These are phyloP conservation scores for Tinea semifulvella DNA, from an alignment of 2,888 invertebrate genomes.

Conservation along the genomic window DNA sequence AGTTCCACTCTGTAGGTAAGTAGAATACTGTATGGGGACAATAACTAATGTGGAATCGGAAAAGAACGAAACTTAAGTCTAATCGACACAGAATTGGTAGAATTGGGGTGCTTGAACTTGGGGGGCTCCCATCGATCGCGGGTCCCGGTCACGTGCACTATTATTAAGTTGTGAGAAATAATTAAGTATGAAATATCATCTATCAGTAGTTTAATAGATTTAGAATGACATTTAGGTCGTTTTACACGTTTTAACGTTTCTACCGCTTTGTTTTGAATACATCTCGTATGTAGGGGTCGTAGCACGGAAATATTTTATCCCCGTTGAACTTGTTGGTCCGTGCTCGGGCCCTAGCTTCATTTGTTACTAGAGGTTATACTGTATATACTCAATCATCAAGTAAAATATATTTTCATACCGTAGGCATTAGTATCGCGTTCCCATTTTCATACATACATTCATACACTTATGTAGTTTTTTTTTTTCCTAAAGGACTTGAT, in stretches of 20 bases:
- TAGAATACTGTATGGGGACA: too few species aligned
- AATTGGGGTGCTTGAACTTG: too few species aligned
- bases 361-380: neutral
- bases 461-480: neutral
- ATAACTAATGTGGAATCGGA: too few species aligned
- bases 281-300: neutral
- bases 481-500: too few species aligned
- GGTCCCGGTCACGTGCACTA: too few species aligned
- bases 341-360: neutral
- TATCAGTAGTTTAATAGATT: constrained; percentile 8
- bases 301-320: too few species aligned
- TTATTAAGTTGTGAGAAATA: too few species aligned
- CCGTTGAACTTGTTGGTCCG: neutral
- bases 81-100: too few species aligned
- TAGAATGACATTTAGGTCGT: neutral
- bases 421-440: constrained; percentile 1
- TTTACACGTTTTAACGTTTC: neutral
- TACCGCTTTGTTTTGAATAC: neutral
- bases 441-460: neutral
- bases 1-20: too few species aligned
- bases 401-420: constrained; percentile 6
- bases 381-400: neutral
- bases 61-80: too few species aligned
- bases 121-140: too few species aligned
- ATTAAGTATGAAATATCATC: too few species aligned